These are phyloP conservation scores for Scaeva pyrastri DNA, from an alignment of 2,888 invertebrate genomes.

Conservation along the genomic window DNA sequence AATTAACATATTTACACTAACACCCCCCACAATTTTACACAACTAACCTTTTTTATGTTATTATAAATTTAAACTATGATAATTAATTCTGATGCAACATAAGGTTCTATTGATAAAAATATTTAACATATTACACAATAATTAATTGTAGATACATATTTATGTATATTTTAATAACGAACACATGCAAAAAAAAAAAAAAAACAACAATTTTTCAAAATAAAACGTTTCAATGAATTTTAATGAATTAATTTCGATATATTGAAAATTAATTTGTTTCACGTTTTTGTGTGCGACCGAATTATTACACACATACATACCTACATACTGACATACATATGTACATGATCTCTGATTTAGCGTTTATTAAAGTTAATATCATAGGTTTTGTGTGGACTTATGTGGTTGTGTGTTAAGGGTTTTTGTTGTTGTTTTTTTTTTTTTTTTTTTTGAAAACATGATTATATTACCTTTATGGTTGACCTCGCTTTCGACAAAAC, in stretches of 20 bases:
- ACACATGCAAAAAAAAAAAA: background rate
- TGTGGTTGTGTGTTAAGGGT: conserved; percentile 13
- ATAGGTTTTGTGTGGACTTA: background rate
- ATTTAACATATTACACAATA: background rate
- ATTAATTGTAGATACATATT: no score
- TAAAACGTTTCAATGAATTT: conserved; percentile 5
- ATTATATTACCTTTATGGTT: background rate
- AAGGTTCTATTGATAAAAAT: background rate
- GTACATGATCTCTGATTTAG: conserved; percentile 24
- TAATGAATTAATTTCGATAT: conserved; percentile 18
- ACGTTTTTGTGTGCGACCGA: no score
- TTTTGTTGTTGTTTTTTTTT: background rate
- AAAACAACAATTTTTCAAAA: background rate
- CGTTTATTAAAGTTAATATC: conserved; percentile 10
- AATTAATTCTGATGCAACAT: background rate
- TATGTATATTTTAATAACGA: no score
- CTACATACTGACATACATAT: no score
- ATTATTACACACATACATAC: no score
- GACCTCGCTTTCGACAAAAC: background rate
- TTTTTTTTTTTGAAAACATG: background rate
- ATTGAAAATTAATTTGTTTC: conserved; percentile 36
- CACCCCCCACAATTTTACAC: no score
- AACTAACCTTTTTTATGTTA: background rate
- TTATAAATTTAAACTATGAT: background rate
- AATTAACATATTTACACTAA: no score